Conservation (phyloP, 2,113 vertebrate species). For the Anoura caudifer region DNA sequence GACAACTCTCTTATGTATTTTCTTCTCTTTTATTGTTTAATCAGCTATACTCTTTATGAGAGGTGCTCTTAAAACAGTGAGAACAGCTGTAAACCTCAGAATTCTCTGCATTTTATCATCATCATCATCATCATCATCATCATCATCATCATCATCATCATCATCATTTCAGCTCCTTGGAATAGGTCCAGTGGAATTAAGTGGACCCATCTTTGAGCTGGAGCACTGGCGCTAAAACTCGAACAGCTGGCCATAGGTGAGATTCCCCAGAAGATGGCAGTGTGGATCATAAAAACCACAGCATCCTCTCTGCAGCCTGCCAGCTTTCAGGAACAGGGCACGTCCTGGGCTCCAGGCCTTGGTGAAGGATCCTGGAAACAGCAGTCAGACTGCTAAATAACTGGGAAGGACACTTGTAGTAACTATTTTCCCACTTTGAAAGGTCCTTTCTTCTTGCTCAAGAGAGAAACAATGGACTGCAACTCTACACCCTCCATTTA, state of each 20-base stretch:
- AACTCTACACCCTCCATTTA: background rate
- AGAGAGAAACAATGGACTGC: background rate
- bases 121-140: background rate
- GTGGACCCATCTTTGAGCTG: background rate
- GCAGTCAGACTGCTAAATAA: background rate
- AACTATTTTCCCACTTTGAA: background rate
- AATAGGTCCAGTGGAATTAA: background rate
- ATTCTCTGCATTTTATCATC: background rate
- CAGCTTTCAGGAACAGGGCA: background rate
- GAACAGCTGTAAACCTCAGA: background rate
- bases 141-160: background rate
- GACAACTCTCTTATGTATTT: background rate
- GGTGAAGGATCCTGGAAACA: background rate
- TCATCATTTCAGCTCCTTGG: background rate
- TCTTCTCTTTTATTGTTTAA: background rate
- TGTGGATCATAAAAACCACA: slow-evolving; percentile 45
- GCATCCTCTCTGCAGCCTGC: background rate
- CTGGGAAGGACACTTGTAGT: background rate
- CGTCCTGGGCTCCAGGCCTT: background rate
- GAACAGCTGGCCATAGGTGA: background rate
- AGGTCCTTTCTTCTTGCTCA: background rate
- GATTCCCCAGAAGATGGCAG: slow-evolving; percentile 68
- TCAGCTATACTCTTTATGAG: background rate
- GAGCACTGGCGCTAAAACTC: background rate
- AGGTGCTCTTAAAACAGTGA: background rate